Evolutionary conservation across 2,888 invertebrate genomes (phyloP).

Genomic region (Drosophila pseudotalamancana): DNA sequence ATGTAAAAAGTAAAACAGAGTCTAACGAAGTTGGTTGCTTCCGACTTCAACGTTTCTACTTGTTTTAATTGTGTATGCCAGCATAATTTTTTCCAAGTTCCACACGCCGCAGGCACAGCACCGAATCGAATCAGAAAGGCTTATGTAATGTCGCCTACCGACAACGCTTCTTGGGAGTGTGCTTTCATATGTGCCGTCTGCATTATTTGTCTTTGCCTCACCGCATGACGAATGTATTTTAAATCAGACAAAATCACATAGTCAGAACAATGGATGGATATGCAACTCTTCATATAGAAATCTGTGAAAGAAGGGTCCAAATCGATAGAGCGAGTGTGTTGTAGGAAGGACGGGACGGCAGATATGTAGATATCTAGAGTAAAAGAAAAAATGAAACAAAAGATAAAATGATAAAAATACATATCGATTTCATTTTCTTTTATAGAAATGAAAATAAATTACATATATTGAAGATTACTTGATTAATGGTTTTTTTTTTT

Average conservation of each 20-base stretch:
- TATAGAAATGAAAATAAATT: no score
- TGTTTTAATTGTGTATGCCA: slow-evolving; percentile 52
- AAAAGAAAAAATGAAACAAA: no score
- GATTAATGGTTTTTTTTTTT: no score
- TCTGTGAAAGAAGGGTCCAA: not conserved
- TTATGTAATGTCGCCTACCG: slow-evolving; percentile 56
- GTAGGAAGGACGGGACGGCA: not conserved
- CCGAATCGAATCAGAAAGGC: slow-evolving; percentile 41
- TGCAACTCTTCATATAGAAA: not conserved
- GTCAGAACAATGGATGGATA: not conserved
- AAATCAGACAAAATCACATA: slow-evolving; percentile 47
- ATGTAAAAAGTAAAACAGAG: no score
- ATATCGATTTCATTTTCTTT: no score
- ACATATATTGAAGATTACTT: no score
- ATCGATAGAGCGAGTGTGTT: not conserved
- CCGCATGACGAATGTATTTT: slow-evolving; percentile 52
- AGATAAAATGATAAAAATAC: no score
- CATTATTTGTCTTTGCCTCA: slow-evolving; percentile 23
- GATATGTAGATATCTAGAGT: no score
- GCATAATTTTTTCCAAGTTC: slow-evolving; percentile 10
- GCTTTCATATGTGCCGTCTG: slow-evolving; percentile 29
- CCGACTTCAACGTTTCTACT: no score
- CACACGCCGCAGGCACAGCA: slow-evolving; percentile 32
- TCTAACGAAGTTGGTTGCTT: no score
- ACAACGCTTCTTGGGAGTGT: slow-evolving; percentile 8